A percentile compares a stretch with the other conserved stretches of the same genome.
These are phyloP conservation scores for Dreissena rostriformis DNA, from an alignment of 1,140 invertebrate genomes.

Conservation along the genomic window DNA sequence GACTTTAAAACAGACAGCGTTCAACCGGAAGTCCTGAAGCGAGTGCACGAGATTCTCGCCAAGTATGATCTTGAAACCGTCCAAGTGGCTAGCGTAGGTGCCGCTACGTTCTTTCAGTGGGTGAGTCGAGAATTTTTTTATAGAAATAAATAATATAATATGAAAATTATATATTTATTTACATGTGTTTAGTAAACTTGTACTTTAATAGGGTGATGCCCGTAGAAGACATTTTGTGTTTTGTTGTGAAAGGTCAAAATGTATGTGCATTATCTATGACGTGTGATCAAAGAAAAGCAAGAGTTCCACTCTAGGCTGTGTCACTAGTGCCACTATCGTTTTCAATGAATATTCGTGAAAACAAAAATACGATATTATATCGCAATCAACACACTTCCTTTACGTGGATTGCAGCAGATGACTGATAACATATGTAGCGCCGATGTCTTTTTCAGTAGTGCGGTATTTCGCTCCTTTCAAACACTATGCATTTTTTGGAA, in stretches of 20 bases:
- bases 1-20: conserved; percentile 48
- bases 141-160: neutral
- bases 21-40: conserved; percentile 8
- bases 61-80: conserved; percentile 59
- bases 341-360: too few relatives aligned
- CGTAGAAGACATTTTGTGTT: neutral
- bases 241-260: neutral
- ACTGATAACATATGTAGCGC: too few relatives aligned
- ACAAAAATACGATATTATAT: too few relatives aligned
- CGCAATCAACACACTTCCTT: too few relatives aligned
- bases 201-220: neutral
- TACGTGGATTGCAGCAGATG: too few relatives aligned
- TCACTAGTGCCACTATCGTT: too few relatives aligned
- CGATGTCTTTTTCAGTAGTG: too few relatives aligned
- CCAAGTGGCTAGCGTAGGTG: conserved; percentile 65
- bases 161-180: neutral
- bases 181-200: neutral
- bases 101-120: conserved; percentile 66
- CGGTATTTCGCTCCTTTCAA: too few relatives aligned
- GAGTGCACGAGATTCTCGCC: conserved; percentile 53
- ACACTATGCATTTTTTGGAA: too few relatives aligned
- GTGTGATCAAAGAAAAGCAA: too few relatives aligned
- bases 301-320: too few relatives aligned
- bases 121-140: conserved; percentile 30
- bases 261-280: neutral